Evolutionary conservation across 2,888 invertebrate genomes (phyloP), one percentile per base, ranked within the genome.

Genomic region (Scelioninae gen. 1): DNA sequence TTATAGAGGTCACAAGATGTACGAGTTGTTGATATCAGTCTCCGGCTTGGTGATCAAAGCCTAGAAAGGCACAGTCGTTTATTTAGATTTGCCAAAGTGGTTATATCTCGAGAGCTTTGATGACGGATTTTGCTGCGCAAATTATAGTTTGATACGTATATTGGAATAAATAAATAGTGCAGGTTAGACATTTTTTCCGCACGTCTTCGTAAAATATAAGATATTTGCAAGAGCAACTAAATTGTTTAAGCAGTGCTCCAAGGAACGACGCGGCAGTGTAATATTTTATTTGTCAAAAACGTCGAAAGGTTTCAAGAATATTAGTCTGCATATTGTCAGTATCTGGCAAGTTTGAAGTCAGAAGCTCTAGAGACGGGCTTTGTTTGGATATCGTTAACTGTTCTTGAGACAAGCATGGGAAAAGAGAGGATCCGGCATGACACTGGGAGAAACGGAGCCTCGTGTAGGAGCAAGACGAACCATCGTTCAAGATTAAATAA

Each of bases 341-440:
- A 74, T 74, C 62, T 47, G 38, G 45, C 10, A 66, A 82, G 77
- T 82, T 82, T 82, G 76, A 82, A 83, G 77, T 55, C 53, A 60
- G 53, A 68, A 72, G 69, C 77, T 83, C 66, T 75, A 68, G 77
- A 83, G 83, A 63, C 66, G 66, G 68, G 82, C 80, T 85, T 87
- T 90, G 90, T 90, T 90, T 90, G 90, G 87, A 90, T 89, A 90
- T 90, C 90, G 89, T 90, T 90, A 90, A n/a, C n/a, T n/a, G n/a
- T n/a, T n/a, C n/a, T n/a, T n/a, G n/a, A n/a, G n/a, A n/a, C n/a
- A n/a, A n/a, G n/a, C n/a, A n/a, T n/a, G n/a, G n/a, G n/a, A n/a
- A n/a, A n/a, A n/a, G n/a, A n/a, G n/a, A n/a, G n/a, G n/a, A n/a
- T n/a, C n/a, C n/a, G n/a, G n/a, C n/a, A n/a, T n/a, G n/a, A n/a